Conservation (phyloP, 2,888 invertebrate species). For the Tricholauxania praeusta region DNA sequence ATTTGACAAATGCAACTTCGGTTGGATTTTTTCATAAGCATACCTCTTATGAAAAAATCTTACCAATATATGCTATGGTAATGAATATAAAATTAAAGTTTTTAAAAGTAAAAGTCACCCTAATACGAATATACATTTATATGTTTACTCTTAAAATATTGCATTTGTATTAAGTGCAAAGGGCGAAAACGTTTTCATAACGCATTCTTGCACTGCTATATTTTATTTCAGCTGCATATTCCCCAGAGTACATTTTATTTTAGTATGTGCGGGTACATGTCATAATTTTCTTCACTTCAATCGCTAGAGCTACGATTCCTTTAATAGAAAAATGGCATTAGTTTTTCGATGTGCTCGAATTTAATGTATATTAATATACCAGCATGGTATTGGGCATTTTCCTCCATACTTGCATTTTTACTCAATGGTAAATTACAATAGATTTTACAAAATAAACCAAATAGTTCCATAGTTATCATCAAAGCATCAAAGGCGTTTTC, state of each 20-base stretch:
- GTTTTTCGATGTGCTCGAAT: too few relatives aligned
- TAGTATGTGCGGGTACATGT: background rate
- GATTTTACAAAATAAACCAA: too few relatives aligned
- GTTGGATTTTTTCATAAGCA: too few relatives aligned
- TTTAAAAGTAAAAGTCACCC: background rate
- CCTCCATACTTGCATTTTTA: too few relatives aligned
- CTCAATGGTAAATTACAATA: too few relatives aligned
- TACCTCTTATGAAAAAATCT: too few relatives aligned
- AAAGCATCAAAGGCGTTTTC: too few relatives aligned
- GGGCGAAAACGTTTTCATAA: slow-evolving; percentile 14
- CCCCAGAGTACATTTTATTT: slow-evolving; percentile 18
- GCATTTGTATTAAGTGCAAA: slow-evolving; percentile 19
- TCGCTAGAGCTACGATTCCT: background rate
- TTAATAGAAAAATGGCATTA: too few relatives aligned
- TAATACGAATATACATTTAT: background rate
- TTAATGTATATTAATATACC: too few relatives aligned
- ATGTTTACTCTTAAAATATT: background rate
- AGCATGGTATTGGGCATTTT: too few relatives aligned
- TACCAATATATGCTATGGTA: slow-evolving; percentile 37
- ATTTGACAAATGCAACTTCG: too few relatives aligned
- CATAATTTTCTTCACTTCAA: slow-evolving; percentile 15
- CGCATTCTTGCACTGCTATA: background rate
- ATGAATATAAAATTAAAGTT: slow-evolving; percentile 39
- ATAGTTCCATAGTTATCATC: too few relatives aligned
- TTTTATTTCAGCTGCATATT: background rate